A percentile compares a stretch with the other conserved stretches of the same genome.
Evolutionary conservation across 1,140 invertebrate genomes (phyloP).

Genomic region (Drosophila leontia): DNA sequence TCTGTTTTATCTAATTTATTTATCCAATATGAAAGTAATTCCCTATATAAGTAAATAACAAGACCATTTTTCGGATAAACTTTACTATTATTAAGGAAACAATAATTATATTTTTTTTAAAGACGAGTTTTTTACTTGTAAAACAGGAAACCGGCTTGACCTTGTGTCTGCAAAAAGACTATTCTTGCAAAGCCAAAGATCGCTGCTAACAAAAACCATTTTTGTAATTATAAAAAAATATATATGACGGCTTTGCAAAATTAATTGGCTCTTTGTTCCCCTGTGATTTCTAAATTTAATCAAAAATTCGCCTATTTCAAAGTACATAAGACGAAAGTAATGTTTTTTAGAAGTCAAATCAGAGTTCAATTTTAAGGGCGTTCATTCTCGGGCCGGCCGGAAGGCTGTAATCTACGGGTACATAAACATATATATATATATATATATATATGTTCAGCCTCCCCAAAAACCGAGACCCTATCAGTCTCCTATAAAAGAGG

Average conservation of each 20-base stretch:
- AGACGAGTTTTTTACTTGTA: neutral
- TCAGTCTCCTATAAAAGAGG: constrained; percentile 20
- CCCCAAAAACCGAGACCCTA: neutral
- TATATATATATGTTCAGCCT: neutral
- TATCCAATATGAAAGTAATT: neutral
- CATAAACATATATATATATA: neutral
- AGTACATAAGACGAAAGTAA: neutral
- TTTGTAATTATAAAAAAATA: neutral
- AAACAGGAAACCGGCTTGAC: neutral
- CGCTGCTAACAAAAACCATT: neutral
- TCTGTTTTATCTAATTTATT: too few species aligned
- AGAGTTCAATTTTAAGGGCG: neutral
- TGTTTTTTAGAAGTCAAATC: constrained; percentile 1
- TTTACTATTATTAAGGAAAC: neutral
- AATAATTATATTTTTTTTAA: too few species aligned
- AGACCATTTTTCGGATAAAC: too few species aligned
- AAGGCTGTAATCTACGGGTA: neutral
- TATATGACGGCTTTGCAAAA: neutral
- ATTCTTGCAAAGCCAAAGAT: neutral
- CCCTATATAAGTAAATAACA: neutral
- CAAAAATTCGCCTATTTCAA: neutral
- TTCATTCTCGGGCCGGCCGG: neutral
- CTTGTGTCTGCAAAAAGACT: neutral
- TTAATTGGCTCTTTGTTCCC: neutral
- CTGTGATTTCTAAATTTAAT: neutral